A percentile compares a stretch with the other conserved stretches of the same genome.
These are phyloP conservation scores for Onychostruthus taczanowskii DNA, from an alignment of 2,113 vertebrate species.

Conservation along the genomic window DNA sequence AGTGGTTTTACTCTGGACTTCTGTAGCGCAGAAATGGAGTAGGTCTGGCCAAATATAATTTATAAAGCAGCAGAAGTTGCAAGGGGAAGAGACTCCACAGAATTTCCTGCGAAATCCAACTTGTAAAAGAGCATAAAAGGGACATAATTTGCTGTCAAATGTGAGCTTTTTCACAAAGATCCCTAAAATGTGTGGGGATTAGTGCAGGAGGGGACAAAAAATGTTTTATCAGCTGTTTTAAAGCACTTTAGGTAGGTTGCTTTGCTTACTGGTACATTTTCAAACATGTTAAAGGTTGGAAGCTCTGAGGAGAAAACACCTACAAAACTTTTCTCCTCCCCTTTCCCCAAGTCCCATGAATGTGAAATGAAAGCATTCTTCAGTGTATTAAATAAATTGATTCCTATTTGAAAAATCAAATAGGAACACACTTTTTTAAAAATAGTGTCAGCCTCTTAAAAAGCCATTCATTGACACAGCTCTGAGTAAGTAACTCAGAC, in stretches of 20 bases:
- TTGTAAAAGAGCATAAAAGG: background rate
- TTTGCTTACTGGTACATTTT: background rate
- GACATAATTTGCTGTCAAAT: background rate
- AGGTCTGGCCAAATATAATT: background rate
- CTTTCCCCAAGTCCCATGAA: accelerated
- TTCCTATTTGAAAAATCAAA: background rate
- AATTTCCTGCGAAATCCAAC: background rate
- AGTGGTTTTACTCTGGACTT: background rate
- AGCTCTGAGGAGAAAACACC: background rate
- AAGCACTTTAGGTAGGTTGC: background rate
- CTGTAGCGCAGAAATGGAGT: background rate
- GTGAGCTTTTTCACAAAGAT: background rate
- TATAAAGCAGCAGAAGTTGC: background rate
- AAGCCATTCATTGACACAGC: background rate
- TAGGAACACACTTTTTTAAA: background rate
- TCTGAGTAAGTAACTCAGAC: no score
- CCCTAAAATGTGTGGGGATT: background rate
- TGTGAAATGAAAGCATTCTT: background rate
- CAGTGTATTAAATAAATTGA: background rate
- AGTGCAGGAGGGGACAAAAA: background rate
- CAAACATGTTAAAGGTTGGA: background rate
- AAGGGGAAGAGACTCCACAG: background rate
- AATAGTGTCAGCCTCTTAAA: background rate
- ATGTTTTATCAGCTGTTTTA: background rate
- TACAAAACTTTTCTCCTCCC: background rate